phyloP scores from a whole-genome alignment of 2,797 vertebrate genomes.

The Petrocephalus sullivani region DNA sequence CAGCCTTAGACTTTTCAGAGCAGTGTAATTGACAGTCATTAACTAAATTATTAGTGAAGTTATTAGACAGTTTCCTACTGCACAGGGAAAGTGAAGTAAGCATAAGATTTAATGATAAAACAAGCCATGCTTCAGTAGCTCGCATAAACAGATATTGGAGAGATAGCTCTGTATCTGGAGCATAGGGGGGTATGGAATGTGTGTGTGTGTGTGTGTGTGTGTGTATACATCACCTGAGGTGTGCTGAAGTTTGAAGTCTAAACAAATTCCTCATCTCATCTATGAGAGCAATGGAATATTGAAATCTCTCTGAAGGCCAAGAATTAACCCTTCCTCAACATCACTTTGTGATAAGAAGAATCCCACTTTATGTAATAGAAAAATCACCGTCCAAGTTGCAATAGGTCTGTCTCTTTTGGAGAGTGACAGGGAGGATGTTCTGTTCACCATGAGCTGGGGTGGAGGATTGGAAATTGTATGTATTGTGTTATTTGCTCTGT shows the following conservation, averaged over 20 bases:
- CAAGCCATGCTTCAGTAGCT: background rate
- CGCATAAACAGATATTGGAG: background rate
- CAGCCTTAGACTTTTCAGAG: background rate
- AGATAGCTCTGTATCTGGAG: background rate
- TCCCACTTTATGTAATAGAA: background rate
- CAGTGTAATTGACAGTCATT: background rate
- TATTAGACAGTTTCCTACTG: background rate
- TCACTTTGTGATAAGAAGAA: background rate
- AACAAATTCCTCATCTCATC: background rate
- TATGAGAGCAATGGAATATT: background rate
- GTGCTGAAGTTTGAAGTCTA: background rate
- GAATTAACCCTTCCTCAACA: background rate
- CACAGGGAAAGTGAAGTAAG: background rate
- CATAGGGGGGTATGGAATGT: background rate
- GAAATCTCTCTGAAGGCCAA: background rate
- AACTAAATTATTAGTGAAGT: background rate
- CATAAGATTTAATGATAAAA: background rate
- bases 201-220: conserved; percentile 11
- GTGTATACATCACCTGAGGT: conserved; percentile 21
- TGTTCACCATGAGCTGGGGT: background rate
- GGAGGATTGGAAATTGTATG: background rate
- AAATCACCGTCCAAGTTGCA: background rate
- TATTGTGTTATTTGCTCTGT: background rate
- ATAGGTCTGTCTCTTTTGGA: background rate
- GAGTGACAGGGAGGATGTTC: background rate